Percentiles rank a stretch among this genome's conserved stretches.
Conservation (phyloP, 1,140 invertebrate genomes). For the Phymastichus coffea region DNA sequence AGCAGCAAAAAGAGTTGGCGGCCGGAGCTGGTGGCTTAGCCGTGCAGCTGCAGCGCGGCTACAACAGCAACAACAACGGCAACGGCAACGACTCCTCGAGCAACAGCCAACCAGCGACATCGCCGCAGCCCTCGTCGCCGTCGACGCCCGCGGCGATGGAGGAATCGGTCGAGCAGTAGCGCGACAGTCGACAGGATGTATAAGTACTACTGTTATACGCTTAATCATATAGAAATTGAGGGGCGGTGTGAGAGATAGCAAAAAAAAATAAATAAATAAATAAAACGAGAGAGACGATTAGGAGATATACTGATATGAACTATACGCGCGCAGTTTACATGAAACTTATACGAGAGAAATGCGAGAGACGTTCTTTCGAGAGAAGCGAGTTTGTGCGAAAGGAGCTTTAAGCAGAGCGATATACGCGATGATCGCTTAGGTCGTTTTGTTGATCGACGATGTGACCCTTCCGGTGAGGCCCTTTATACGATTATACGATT, state of each 20-base stretch:
- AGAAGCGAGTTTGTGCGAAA: constrained; percentile 10
- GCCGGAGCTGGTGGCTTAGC: constrained; percentile 43
- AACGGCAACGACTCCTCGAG: constrained; percentile 30
- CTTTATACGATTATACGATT: constrained; percentile 21
- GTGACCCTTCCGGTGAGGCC: constrained; percentile 1
- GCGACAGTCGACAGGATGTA: too few species aligned
- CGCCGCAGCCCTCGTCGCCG: constrained; percentile 32
- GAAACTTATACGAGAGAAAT: too few species aligned
- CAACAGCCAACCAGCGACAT: too few species aligned
- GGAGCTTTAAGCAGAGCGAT: not conserved
- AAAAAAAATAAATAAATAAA: too few species aligned
- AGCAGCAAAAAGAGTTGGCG: constrained; percentile 36
- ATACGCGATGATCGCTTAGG: not conserved
- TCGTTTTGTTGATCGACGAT: not conserved
- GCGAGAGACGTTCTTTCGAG: constrained; percentile 14
- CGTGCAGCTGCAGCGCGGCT: constrained; percentile 51
- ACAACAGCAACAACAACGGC: constrained; percentile 34
- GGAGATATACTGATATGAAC: not conserved
- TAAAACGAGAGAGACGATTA: not conserved
- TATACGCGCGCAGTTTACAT: constrained; percentile 10
- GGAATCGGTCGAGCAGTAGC: constrained; percentile 54
- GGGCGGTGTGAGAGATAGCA: not conserved
- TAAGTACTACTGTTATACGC: constrained; percentile 28
- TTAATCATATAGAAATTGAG: constrained; percentile 21
- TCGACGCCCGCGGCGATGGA: constrained; percentile 50